A percentile compares a stretch with the other conserved stretches of the same genome.
These are phyloP conservation scores for Cyphomyrus discorhynchus DNA, from an alignment of 2,113 vertebrate genomes.

Conservation along the genomic window DNA sequence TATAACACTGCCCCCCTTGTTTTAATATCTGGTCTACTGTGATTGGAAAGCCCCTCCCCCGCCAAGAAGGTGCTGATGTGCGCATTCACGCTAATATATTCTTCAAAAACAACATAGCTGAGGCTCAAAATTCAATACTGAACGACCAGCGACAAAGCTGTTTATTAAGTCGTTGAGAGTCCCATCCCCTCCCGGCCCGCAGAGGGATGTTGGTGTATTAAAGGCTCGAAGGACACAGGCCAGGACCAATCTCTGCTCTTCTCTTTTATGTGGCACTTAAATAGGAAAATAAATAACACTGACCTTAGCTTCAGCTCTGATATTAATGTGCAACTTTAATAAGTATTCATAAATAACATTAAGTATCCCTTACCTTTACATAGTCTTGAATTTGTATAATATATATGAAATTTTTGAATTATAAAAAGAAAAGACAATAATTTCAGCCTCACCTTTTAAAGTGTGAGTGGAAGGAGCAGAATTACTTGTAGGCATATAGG, in stretches of 20 bases:
- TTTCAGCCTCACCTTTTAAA: slow-evolving; percentile 53
- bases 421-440: slow-evolving; percentile 59
- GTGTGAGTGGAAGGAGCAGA: slow-evolving; percentile 47
- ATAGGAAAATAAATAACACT: background rate
- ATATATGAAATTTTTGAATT: slow-evolving; percentile 55
- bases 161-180: background rate
- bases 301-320: background rate
- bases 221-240: background rate
- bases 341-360: background rate
- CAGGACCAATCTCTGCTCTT: background rate
- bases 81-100: background rate
- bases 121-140: background rate
- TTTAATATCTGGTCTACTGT: too few relatives aligned
- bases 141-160: background rate
- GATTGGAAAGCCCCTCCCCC: background rate
- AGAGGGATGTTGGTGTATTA: background rate
- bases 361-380: background rate
- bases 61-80: background rate
- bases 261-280: background rate
- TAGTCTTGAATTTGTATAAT: slow-evolving; percentile 20
- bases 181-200: background rate
- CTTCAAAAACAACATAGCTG: background rate
- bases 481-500: slow-evolving; percentile 49
- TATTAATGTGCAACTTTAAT: slow-evolving; percentile 2
- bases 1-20: background rate